Evolutionary conservation across 2,888 invertebrate genomes (phyloP), one percentile per base, ranked within the genome.

Genomic region (Diarsia rubi): DNA sequence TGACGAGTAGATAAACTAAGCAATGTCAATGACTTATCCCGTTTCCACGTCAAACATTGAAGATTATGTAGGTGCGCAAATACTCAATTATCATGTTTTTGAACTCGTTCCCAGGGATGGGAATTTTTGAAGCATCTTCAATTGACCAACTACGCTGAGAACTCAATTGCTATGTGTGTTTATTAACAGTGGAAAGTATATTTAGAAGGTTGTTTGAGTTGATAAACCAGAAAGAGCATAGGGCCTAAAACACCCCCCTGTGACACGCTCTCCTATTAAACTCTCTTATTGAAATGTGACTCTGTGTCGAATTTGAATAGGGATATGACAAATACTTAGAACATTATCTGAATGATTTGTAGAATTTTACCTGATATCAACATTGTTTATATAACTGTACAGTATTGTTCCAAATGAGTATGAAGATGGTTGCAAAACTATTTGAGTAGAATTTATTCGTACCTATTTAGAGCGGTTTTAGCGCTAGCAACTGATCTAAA

Each of bases 1-100:
- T 77, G 49, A 37, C 44, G 19, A 73, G 59, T 12, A 45, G 80
- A 77, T 79, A 77, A 65, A 60, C 37, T 73, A 52, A 80, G 80
- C 24, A 47, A 60, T 79, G 59, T 79, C 73, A 52, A 60, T 73
- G 73, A 73, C 80, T 73, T 73, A 19, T 64, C 27, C 49, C 37
- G 63, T 45, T 59, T 45, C 24, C n/a, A 65, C n/a, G 64, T 49
- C 71, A 71, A 49, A 24, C n/a, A 64, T 37, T 47, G 12, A 49
- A 76, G 47, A 64, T 71, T 63, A 31, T 16, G 12, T 63, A 6
- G 57, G 27, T 64, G 9, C 49, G 9, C 42, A 19, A 11, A 24
- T 45, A 31, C 42, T 31, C 19, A n/a, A 27, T 63, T 1, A 52
- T 47, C 5, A 42, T 42, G 4, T 64, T 54, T 42, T 6, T 21